Evolutionary conservation across 2,113 vertebrate species (phyloP), one percentile per base, ranked within the genome.

Genomic region (Reinhardtius hippoglossoides): DNA sequence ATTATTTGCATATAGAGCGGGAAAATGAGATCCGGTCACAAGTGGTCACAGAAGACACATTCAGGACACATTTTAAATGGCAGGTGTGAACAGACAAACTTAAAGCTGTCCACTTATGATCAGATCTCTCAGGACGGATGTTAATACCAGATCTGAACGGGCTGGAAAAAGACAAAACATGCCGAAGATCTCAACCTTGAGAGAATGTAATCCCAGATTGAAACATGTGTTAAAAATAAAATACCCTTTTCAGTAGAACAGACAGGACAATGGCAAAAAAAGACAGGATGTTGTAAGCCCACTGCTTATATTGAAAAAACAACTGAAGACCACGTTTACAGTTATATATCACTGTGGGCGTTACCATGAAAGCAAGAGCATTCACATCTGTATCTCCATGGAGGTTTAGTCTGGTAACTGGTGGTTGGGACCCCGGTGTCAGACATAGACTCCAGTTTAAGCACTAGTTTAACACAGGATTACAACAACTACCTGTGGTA

Each of bases 401-500:
- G 31, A 31, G 31, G 7, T 31, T 31, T 31, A 31, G 31, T 31
- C 31, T 31, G 31, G 31, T 31, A 31, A 31, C 31, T 31, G 27
- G 27, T 31, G 27, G 5, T 31, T 31, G 31, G 31, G 24, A 24
- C 24, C 24, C 24, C 24, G 24, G 6, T 31, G 31, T 31, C 31
- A 31, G 5, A 31, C 31, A 31, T 31, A 31, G 27, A 31, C 31
- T 31, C 31, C 5, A 31, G 31, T 31, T 6, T 31, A 31, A 31
- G 31, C 31, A 31, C 31, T 31, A 31, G 31, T 62, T 62, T 0
- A 60, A 71, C 59, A 37, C 59, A 21, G 66, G 52, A 63, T 48
- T 66, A 84, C 70, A 76, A 67, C 68, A 56, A 21, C 40, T 7
- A 54, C 59, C 56, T 6, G 57, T 24, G 54, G 48, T 58, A 18